These are phyloP conservation scores for Sphecodes monilicornis DNA, from an alignment of 2,888 invertebrate genomes.

Conservation along the genomic window DNA sequence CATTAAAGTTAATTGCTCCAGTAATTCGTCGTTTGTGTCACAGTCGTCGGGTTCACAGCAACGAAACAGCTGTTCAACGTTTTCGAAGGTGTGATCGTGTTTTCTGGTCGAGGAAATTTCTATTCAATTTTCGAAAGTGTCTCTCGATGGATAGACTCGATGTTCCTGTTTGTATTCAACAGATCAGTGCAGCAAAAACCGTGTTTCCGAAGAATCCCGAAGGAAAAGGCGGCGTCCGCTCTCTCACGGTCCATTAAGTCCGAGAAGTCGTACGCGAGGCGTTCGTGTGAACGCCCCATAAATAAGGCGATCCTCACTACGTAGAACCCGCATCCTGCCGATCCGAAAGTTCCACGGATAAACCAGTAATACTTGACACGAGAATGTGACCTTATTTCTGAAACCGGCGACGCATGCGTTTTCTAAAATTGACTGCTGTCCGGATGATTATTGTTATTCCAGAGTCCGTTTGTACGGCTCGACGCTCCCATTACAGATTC, in stretches of 20 bases:
- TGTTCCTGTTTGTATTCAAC: neutral
- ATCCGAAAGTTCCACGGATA: slow-evolving; percentile 47
- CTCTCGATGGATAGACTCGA: slow-evolving; percentile 14
- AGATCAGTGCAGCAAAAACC: neutral
- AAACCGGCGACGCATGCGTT: neutral
- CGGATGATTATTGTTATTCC: neutral
- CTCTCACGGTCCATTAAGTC: slow-evolving; percentile 69
- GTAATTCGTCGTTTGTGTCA: neutral
- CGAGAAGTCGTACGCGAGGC: slow-evolving; percentile 39
- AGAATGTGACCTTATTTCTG: slow-evolving; percentile 33
- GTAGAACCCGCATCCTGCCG: slow-evolving; percentile 67
- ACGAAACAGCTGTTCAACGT: slow-evolving; percentile 43
- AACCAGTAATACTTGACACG: slow-evolving; percentile 26
- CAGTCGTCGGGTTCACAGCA: neutral
- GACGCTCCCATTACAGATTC: neutral
- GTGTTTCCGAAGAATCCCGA: slow-evolving; percentile 33
- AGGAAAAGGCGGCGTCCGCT: slow-evolving; percentile 31
- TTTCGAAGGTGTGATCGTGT: slow-evolving; percentile 15
- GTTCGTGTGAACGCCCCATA: slow-evolving; percentile 65
- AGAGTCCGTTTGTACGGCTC: neutral
- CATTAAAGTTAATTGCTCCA: slow-evolving; percentile 3
- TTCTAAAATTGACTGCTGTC: neutral
- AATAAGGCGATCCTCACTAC: slow-evolving; percentile 63
- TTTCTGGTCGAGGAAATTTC: slow-evolving; percentile 53
- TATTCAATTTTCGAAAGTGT: slow-evolving; percentile 16